A percentile compares a stretch with the other conserved stretches of the same genome.
phyloP scores from a whole-genome alignment of 2,888 invertebrate species.

The Dasypogon diadema region DNA sequence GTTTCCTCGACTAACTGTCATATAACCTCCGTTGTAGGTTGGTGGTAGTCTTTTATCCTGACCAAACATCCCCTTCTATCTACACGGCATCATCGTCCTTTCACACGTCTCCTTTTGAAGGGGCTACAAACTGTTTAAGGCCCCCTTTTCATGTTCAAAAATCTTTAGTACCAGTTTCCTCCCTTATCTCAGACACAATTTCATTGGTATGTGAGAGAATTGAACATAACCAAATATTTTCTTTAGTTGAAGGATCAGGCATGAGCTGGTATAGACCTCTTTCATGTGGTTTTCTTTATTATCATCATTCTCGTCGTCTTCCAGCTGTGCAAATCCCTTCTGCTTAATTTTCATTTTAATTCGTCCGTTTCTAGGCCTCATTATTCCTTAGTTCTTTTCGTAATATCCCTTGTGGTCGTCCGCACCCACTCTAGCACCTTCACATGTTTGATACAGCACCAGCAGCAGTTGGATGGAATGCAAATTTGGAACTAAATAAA shows the following conservation, averaged over 20 bases:
- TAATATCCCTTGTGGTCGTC: background rate
- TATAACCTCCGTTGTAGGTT: too few relatives aligned
- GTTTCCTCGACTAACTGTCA: background rate
- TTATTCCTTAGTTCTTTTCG: conserved; percentile 10
- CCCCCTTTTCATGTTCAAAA: background rate
- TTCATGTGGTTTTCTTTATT: background rate
- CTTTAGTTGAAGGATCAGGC: too few relatives aligned
- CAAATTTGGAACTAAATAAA: conserved; percentile 3
- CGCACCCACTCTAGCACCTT: background rate
- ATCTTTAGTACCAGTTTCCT: background rate
- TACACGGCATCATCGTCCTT: too few relatives aligned
- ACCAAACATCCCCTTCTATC: background rate
- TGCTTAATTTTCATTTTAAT: conserved; percentile 16
- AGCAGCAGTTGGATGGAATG: background rate
- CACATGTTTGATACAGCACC: background rate
- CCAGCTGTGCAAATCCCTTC: background rate
- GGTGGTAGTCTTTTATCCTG: background rate
- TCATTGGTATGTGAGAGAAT: too few relatives aligned
- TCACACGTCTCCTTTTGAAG: background rate
- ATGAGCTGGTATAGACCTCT: background rate
- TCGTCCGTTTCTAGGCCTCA: conserved; percentile 13
- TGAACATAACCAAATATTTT: background rate
- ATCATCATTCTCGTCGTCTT: too few relatives aligned
- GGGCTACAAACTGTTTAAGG: background rate
- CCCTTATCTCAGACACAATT: background rate